Evolutionary conservation across 2,113 vertebrate genomes (phyloP).

Genomic region (Rhinichthys klamathensis): DNA sequence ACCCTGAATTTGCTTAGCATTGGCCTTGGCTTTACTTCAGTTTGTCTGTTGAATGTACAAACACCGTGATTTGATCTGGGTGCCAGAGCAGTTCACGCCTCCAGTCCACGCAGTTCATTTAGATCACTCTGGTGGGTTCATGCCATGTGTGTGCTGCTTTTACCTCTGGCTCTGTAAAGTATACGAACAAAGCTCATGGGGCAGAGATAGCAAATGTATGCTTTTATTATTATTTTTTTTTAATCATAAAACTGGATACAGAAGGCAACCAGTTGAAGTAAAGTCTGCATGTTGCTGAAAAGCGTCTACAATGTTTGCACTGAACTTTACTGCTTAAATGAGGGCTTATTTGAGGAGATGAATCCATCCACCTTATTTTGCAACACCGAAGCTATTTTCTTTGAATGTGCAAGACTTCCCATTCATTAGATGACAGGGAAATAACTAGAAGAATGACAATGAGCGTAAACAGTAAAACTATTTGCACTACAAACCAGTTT

Average conservation of each 20-base stretch:
- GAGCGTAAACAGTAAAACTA: too few relatives aligned
- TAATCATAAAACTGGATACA: constrained; percentile 3
- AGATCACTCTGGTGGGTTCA: constrained; percentile 42
- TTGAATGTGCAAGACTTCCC: too few relatives aligned
- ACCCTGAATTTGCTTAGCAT: constrained; percentile 56
- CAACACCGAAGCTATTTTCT: too few relatives aligned
- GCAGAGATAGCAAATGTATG: background rate
- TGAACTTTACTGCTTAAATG: background rate
- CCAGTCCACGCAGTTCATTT: constrained; percentile 45
- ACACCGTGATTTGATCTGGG: constrained; percentile 45
- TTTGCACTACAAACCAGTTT: too few relatives aligned
- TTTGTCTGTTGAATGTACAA: constrained; percentile 38
- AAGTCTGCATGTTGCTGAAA: background rate
- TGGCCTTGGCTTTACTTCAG: constrained; percentile 56
- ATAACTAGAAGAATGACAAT: too few relatives aligned
- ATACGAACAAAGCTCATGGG: background rate
- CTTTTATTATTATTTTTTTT: constrained; percentile 10
- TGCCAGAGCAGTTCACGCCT: constrained; percentile 42
- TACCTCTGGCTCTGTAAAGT: background rate
- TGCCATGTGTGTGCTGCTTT: constrained; percentile 25
- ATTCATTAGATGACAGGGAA: background rate
- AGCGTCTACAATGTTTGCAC: background rate
- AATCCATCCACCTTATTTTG: background rate
- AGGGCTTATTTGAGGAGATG: background rate
- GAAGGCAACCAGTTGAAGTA: constrained; percentile 8